Conservation (phyloP, 2,113 vertebrate species). For the Lepisosteus osseus region DNA sequence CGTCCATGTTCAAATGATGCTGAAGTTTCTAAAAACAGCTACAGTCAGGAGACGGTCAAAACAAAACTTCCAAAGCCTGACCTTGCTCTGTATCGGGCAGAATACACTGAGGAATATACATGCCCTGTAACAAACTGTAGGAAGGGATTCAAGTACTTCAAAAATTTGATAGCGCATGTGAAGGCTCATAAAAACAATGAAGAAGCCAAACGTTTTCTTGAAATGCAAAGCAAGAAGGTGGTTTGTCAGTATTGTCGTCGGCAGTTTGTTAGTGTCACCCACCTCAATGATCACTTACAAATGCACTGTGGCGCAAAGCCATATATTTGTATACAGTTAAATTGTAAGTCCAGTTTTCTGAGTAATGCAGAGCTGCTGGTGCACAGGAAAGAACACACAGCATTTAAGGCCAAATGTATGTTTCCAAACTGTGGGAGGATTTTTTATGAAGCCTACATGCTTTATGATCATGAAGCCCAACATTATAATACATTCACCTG, state of each 20-base stretch:
- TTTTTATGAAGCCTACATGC: conserved; percentile 87
- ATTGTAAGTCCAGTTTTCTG: conserved; percentile 92
- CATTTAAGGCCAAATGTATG: conserved; percentile 92
- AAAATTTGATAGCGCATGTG: conserved; percentile 89
- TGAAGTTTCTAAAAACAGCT: conserved; percentile 63
- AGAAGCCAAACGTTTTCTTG: conserved; percentile 89
- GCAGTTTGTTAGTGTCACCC: conserved; percentile 88
- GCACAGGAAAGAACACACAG: conserved; percentile 81
- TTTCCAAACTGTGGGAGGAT: conserved; percentile 91
- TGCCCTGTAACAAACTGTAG: conserved; percentile 88
- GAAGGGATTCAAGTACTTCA: conserved; percentile 92
- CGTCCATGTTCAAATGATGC: conserved; percentile 71
- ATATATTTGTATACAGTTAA: conserved; percentile 94
- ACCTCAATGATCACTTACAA: conserved; percentile 93
- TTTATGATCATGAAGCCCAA: conserved; percentile 94
- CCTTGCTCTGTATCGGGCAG: conserved; percentile 49
- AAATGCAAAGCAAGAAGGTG: conserved; percentile 94
- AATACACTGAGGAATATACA: conserved; percentile 74
- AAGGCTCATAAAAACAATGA: conserved; percentile 86
- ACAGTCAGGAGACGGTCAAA: conserved; percentile 60
- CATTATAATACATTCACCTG: conserved; percentile 97
- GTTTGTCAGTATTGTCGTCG: conserved; percentile 95
- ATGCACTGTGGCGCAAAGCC: conserved; percentile 93
- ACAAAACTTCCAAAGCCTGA: conserved; percentile 69
- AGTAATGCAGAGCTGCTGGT: conserved; percentile 84